Percentiles rank a stretch among this genome's conserved stretches.
These are phyloP conservation scores for Periophthalmodon schlosseri DNA, from an alignment of 2,113 vertebrate species.

Conservation along the genomic window DNA sequence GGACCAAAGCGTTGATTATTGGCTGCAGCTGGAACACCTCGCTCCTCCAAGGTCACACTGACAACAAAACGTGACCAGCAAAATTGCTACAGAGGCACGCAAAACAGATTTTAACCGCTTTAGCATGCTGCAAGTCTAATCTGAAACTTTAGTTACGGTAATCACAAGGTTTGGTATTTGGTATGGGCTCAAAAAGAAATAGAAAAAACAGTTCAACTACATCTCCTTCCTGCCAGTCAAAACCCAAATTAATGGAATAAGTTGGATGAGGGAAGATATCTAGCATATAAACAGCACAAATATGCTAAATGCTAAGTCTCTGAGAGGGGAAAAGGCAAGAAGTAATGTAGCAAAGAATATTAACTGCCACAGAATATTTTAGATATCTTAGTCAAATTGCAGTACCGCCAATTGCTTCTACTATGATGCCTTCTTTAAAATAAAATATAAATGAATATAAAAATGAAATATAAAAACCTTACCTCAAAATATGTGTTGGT, in stretches of 20 bases:
- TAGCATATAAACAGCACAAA: not conserved
- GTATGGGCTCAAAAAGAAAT: not conserved
- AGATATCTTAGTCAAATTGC: too few relatives aligned
- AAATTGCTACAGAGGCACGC: conserved; percentile 16
- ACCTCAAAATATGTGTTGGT: not conserved
- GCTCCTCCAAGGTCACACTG: conserved; percentile 49
- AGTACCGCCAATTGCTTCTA: too few relatives aligned
- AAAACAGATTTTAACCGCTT: not conserved
- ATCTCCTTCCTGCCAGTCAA: not conserved
- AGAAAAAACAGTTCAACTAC: not conserved
- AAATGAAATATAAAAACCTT: not conserved
- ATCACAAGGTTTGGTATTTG: not conserved
- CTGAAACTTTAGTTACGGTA: not conserved
- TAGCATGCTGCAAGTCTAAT: not conserved
- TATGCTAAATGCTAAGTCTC: not conserved
- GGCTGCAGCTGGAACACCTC: conserved; percentile 65
- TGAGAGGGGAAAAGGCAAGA: not conserved
- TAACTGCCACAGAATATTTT: too few relatives aligned
- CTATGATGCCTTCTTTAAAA: too few relatives aligned
- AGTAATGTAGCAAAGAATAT: too few relatives aligned
- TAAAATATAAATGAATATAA: too few relatives aligned
- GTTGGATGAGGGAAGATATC: not conserved
- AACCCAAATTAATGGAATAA: not conserved
- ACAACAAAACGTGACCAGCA: conserved; percentile 31
- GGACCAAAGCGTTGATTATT: conserved; percentile 53